phyloP scores from a whole-genome alignment of 1,140 invertebrate genomes.

The Cherax destructor region DNA sequence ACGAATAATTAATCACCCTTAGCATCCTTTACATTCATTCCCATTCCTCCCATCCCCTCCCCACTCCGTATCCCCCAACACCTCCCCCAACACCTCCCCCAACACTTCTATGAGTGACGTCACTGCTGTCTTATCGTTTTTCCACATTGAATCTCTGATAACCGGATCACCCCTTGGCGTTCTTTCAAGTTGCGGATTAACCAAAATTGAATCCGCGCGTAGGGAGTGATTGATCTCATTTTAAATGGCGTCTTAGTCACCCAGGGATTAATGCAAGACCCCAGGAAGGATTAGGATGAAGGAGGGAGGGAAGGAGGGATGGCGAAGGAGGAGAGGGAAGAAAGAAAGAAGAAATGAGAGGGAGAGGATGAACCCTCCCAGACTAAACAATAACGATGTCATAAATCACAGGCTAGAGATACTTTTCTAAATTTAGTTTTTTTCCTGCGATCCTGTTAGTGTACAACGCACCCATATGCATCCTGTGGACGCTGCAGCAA shows the following conservation, averaged over 20 bases:
- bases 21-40: too few species aligned
- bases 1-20: too few species aligned
- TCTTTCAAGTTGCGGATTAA: conserved; percentile 47
- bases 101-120: not conserved
- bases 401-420: too few species aligned
- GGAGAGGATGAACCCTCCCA: too few species aligned
- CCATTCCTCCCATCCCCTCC: not conserved
- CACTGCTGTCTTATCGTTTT: not conserved
- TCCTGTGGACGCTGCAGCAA: too few species aligned
- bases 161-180: conserved; percentile 21
- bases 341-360: too few species aligned
- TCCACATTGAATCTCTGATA: conserved; percentile 48
- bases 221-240: conserved; percentile 41
- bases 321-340: too few species aligned
- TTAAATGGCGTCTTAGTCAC: conserved; percentile 51
- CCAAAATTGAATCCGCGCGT: conserved; percentile 32
- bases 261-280: conserved; percentile 35
- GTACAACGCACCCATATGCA: too few species aligned
- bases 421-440: too few species aligned
- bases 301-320: too few species aligned
- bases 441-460: too few species aligned
- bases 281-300: not conserved
- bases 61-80: not conserved
- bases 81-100: not conserved
- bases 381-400: too few species aligned